Percentiles rank a stretch among this genome's conserved stretches.
Conservation (phyloP, 2,113 vertebrate genomes). For the Glaucomys volans region DNA sequence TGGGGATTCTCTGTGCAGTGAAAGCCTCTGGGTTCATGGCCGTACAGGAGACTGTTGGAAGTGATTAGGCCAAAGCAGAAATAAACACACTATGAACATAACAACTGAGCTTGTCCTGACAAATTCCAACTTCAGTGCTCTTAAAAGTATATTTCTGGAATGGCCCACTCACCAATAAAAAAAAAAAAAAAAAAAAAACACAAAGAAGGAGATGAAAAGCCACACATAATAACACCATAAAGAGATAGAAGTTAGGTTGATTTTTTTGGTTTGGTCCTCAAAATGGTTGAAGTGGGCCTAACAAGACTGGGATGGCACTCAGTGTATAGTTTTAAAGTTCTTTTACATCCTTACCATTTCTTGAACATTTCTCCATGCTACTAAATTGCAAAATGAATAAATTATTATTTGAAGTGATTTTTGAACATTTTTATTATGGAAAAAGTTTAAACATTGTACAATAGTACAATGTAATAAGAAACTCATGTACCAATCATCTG, state of each 20-base stretch:
- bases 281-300: neutral
- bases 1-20: neutral
- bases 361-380: neutral
- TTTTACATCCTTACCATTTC: neutral
- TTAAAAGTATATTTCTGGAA: constrained; percentile 44
- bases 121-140: constrained; percentile 19
- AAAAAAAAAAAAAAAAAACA: constrained; percentile 9
- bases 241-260: neutral
- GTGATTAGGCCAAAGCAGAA: constrained; percentile 56
- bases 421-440: neutral
- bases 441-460: neutral
- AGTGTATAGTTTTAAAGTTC: neutral
- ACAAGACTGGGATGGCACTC: neutral
- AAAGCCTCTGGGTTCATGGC: neutral
- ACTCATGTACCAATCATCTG: neutral
- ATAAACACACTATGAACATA: neutral
- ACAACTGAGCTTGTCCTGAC: neutral
- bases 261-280: neutral
- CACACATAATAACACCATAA: neutral
- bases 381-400: neutral
- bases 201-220: neutral
- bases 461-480: neutral
- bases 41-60: neutral
- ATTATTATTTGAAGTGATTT: constrained; percentile 19
- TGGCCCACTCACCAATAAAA: constrained; percentile 7